These are phyloP conservation scores for Phylloscopus whistleri DNA, from an alignment of 2,113 vertebrate genomes.

Conservation along the genomic window DNA sequence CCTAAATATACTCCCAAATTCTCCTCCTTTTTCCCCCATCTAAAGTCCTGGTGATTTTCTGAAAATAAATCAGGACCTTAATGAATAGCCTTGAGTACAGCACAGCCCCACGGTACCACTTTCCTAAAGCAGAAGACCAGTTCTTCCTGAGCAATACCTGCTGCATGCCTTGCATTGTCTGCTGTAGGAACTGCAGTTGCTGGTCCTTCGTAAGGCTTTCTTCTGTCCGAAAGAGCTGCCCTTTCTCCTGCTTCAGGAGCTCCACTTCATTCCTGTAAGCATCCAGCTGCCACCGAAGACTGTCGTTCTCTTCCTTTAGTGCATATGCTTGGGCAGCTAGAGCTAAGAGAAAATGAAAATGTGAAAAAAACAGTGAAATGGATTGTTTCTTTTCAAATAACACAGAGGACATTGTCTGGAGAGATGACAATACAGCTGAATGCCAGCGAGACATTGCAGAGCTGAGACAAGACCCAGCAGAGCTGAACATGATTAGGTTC, in stretches of 20 bases:
- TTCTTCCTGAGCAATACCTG: slow-evolving; percentile 76
- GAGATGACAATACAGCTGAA: slow-evolving; percentile 4
- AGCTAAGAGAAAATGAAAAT: slow-evolving; percentile 70
- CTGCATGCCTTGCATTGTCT: slow-evolving; percentile 91
- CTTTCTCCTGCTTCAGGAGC: slow-evolving; percentile 89
- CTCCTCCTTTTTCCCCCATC: background rate
- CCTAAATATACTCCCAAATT: background rate
- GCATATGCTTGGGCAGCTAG: slow-evolving; percentile 83
- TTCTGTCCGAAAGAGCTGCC: slow-evolving; percentile 75
- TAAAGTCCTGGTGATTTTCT: background rate
- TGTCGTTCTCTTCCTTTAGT: slow-evolving; percentile 93
- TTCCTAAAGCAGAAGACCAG: background rate
- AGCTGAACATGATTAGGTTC: slow-evolving; percentile 47
- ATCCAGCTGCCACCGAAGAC: slow-evolving; percentile 95
- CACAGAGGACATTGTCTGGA: background rate
- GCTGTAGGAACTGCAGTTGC: slow-evolving; percentile 89
- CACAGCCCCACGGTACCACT: background rate
- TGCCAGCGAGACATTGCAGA: background rate
- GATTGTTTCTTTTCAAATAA: background rate
- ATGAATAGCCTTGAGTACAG: background rate
- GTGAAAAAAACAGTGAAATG: background rate
- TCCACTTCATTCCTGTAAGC: slow-evolving; percentile 95
- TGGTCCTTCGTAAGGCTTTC: slow-evolving; percentile 82
- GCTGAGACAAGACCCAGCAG: slow-evolving; percentile 36
- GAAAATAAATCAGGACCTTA: background rate